A percentile compares a stretch with the other conserved stretches of the same genome.
phyloP scores from a whole-genome alignment of 2,113 vertebrate species.

The Melospiza melodia region DNA sequence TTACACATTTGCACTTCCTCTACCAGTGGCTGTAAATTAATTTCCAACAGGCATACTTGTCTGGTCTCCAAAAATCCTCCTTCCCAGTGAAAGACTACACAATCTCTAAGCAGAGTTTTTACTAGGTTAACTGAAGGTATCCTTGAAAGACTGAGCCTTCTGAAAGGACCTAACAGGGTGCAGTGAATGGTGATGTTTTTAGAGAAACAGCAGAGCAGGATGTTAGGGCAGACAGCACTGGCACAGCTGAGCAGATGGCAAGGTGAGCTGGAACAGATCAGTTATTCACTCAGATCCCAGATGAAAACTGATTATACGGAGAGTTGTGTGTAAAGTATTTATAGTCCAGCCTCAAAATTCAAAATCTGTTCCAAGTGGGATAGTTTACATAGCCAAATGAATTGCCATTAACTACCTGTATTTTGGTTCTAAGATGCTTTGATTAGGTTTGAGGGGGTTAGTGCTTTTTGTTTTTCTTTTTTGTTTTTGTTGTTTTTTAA shows the following conservation, averaged over 20 bases:
- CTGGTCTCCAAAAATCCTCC: not conserved
- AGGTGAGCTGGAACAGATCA: conserved; percentile 45
- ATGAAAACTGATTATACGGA: not conserved
- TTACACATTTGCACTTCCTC: not conserved
- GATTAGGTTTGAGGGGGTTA: not conserved
- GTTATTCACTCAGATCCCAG: conserved; percentile 34
- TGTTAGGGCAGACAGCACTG: conserved; percentile 29
- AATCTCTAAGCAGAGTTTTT: not conserved
- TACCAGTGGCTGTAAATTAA: not conserved
- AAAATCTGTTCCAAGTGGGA: conserved; percentile 4
- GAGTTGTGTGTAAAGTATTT: conserved; percentile 35
- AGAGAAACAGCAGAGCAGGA: conserved; percentile 46
- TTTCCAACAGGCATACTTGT: not conserved
- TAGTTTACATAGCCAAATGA: conserved; percentile 4
- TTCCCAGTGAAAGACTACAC: not conserved
- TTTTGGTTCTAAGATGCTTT: not conserved
- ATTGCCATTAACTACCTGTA: not conserved
- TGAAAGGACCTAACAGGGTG: not conserved
- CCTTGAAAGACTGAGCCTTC: not conserved
- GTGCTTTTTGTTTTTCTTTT: not conserved
- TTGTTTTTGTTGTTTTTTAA: not conserved
- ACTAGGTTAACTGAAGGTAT: not conserved
- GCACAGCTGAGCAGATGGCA: conserved; percentile 24
- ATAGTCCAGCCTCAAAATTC: not conserved
- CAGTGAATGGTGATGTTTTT: conserved; percentile 15